Percentiles rank a stretch among this genome's conserved stretches.
These are phyloP conservation scores for Erpetoichthys calabaricus DNA, from an alignment of 2,797 vertebrate genomes.

Conservation along the genomic window DNA sequence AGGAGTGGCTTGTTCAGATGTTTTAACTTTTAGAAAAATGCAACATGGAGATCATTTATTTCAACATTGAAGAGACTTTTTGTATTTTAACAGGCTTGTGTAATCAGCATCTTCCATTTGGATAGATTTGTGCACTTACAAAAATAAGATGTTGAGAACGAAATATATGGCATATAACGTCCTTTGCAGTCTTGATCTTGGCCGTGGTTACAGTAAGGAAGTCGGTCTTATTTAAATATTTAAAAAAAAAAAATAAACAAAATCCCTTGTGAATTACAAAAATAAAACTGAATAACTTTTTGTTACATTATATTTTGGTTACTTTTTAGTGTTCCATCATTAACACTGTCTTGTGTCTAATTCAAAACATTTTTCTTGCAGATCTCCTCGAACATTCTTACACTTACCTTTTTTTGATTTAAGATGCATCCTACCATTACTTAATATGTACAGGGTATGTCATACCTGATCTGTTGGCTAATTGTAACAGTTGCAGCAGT, in stretches of 20 bases:
- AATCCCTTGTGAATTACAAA: conserved; percentile 45
- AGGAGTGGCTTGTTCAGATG: conserved; percentile 61
- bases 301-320: conserved; percentile 28
- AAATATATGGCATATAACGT: conserved; percentile 16
- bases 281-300: conserved; percentile 43
- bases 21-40: conserved; percentile 36
- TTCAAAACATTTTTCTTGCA: too few species aligned
- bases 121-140: conserved; percentile 62
- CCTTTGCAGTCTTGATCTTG: conserved; percentile 9
- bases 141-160: conserved; percentile 48
- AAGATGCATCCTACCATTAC: too few species aligned
- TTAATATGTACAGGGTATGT: too few species aligned
- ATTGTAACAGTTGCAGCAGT: too few species aligned
- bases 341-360: too few species aligned
- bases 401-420: too few species aligned
- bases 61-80: conserved; percentile 40
- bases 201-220: conserved; percentile 40
- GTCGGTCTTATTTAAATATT: conserved; percentile 55
- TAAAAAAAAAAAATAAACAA: conserved; percentile 49
- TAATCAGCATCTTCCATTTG: conserved; percentile 53
- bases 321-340: neutral
- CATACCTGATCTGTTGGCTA: too few species aligned
- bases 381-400: too few species aligned
- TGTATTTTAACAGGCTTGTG: conserved; percentile 72
- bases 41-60: conserved; percentile 21